Conservation (phyloP, 2,113 vertebrate species). For the Poecilia latipinna region DNA sequence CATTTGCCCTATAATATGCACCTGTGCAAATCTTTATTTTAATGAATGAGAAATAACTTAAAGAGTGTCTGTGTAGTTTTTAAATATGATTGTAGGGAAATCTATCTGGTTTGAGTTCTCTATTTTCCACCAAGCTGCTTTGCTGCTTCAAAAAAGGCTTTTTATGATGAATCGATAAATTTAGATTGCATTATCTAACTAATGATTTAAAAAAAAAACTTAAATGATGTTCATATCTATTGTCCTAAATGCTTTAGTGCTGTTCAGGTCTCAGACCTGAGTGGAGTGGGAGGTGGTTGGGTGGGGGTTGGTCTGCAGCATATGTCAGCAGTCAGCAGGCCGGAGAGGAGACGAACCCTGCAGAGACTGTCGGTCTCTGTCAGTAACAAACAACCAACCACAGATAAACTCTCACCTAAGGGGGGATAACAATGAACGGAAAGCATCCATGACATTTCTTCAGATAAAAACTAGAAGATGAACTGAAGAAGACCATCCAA, state of each 20-base stretch:
- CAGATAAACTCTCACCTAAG: no score
- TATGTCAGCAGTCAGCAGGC: background rate
- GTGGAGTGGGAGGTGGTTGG: no score
- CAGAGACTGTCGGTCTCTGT: background rate
- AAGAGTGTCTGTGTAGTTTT: background rate
- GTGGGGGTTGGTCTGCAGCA: background rate
- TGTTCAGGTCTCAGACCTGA: no score
- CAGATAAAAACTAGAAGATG: background rate
- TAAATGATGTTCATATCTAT: background rate
- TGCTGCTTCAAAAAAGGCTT: background rate
- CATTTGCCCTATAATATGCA: background rate
- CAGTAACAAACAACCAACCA: background rate
- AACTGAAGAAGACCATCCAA: background rate
- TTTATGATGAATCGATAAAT: background rate
- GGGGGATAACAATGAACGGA: background rate
- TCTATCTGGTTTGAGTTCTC: background rate
- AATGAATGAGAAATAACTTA: slow-evolving; percentile 5
- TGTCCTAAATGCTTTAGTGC: no score
- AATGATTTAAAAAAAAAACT: background rate
- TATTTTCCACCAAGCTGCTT: background rate
- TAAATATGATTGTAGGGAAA: background rate
- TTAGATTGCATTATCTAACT: background rate
- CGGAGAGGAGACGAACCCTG: background rate
- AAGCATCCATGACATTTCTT: background rate
- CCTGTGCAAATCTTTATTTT: background rate